A percentile compares a stretch with the other conserved stretches of the same genome.
These are phyloP conservation scores for Athalia cordata DNA, from an alignment of 2,888 invertebrate species.

Conservation along the genomic window DNA sequence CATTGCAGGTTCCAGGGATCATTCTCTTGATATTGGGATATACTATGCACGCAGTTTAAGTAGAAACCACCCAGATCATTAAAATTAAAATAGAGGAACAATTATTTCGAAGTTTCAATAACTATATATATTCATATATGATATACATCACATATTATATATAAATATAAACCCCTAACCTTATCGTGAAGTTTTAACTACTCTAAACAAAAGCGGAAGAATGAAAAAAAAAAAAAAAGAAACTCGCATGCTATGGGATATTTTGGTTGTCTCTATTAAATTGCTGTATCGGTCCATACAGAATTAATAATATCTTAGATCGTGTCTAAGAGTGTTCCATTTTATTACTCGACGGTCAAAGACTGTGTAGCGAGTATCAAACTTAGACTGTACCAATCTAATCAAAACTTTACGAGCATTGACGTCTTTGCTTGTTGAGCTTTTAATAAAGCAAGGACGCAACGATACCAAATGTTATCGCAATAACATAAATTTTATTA, in stretches of 20 bases:
- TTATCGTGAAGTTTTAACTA: too few species aligned
- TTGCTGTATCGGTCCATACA: slow-evolving; percentile 40
- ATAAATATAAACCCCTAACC: too few species aligned
- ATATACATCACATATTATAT: too few species aligned
- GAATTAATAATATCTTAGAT: slow-evolving; percentile 43
- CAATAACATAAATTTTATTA: slow-evolving; percentile 74
- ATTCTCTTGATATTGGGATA: slow-evolving; percentile 31
- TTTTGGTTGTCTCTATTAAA: slow-evolving; percentile 41
- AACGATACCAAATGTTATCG: slow-evolving; percentile 74
- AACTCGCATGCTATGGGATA: slow-evolving; percentile 16
- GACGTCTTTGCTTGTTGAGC: slow-evolving; percentile 66
- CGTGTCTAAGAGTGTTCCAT: slow-evolving; percentile 68
- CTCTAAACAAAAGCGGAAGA: not conserved
- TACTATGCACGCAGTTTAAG: slow-evolving; percentile 34
- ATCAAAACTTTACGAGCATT: slow-evolving; percentile 71
- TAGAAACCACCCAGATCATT: slow-evolving; percentile 24
- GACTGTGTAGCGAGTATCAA: slow-evolving; percentile 72
- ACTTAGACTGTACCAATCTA: slow-evolving; percentile 74
- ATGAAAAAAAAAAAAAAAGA: slow-evolving; percentile 9
- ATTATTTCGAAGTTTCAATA: not conserved
- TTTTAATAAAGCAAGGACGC: slow-evolving; percentile 65
- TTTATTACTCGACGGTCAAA: slow-evolving; percentile 69
- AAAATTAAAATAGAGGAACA: not conserved
- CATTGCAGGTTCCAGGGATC: slow-evolving; percentile 40
- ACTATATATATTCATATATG: too few species aligned